Base-by-base conservation (phyloP, 2,797 vertebrate genomes). In the Stomatorhinus walkeri region DNA sequence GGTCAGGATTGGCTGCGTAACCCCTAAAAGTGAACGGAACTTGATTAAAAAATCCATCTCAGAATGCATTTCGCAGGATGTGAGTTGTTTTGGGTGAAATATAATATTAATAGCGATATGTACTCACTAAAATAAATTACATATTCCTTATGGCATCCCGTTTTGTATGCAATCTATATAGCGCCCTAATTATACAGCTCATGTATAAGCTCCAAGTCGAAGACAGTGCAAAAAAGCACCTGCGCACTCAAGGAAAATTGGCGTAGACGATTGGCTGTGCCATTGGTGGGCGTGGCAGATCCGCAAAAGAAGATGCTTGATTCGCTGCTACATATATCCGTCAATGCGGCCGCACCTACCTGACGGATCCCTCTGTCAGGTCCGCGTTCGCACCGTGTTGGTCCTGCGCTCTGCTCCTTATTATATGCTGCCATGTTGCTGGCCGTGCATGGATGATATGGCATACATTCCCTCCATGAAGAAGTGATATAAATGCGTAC, bases 321-420 rank as follows among this genome's bases (percentile, higher is more conserved):
- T 94, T 94, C 85, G 93, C 79, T 10, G 10, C 3, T 2, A 0
- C 22, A 0, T 8, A 61, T 89, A 87, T 91, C 92, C 1, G 16
- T 92, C 90, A 87, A 87, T 83, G 1, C 2, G 49, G 24, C 12
- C 51, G 22, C 61, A 64, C 89, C 87, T 90, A 90, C 89, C 92
- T 93, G 91, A 81, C 91, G 89, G 90, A 92, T 92, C 90, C 90
- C 91, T 90, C 88, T 91, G 90, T 89, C 90, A 12, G 88, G 89
- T 85, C 91, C 91, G 87, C 22, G 12, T 85, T 85, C 28, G 24
- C 51, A 10, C 48, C 49, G 85, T 86, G 51, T 59, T 28, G 12
- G 87, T 83, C 56, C 52, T 87, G 76, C 19, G 87, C 46, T 81
- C 51, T 76, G 68, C 89, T 64, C 4, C 83, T 46, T 32, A 4